Percentiles rank a stretch among this genome's conserved stretches.
These are phyloP conservation scores for Lottia scabra DNA, from an alignment of 2,888 invertebrate genomes.

Conservation along the genomic window DNA sequence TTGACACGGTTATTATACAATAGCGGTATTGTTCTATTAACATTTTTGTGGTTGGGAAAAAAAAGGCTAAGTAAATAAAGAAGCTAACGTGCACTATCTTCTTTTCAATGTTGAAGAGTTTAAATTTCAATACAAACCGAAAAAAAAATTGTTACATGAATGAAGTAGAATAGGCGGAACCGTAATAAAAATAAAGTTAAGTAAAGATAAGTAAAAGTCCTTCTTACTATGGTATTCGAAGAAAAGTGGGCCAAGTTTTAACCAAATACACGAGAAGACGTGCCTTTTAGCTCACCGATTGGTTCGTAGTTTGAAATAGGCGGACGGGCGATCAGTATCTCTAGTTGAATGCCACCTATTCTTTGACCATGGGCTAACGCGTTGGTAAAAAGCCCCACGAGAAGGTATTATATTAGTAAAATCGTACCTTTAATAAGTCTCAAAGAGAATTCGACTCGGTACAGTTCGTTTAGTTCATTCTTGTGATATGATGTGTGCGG, in stretches of 20 bases:
- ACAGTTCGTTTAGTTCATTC: constrained; percentile 3
- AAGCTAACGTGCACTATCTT: no score
- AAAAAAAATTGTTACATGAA: no score
- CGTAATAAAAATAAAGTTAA: not conserved
- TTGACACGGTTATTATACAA: no score
- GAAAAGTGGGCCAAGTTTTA: not conserved
- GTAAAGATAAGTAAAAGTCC: not conserved
- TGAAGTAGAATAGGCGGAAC: not conserved
- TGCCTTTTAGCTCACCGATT: not conserved
- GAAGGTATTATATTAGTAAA: not conserved
- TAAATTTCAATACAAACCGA: no score
- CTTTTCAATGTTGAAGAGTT: no score
- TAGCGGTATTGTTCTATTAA: no score
- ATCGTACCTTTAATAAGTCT: not conserved
- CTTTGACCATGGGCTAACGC: constrained; percentile 1
- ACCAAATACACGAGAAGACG: not conserved
- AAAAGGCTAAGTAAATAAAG: no score
- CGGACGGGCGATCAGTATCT: constrained; percentile 2
- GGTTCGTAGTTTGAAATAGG: not conserved
- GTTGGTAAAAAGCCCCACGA: not conserved
- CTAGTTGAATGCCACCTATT: constrained; percentile 2
- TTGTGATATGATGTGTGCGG: not conserved
- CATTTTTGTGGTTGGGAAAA: no score
- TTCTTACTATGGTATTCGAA: not conserved
- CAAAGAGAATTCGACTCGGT: not conserved